These are phyloP conservation scores for Montipora efflorescens DNA, from an alignment of 64 coral and sea anemone species.

Conservation along the genomic window DNA sequence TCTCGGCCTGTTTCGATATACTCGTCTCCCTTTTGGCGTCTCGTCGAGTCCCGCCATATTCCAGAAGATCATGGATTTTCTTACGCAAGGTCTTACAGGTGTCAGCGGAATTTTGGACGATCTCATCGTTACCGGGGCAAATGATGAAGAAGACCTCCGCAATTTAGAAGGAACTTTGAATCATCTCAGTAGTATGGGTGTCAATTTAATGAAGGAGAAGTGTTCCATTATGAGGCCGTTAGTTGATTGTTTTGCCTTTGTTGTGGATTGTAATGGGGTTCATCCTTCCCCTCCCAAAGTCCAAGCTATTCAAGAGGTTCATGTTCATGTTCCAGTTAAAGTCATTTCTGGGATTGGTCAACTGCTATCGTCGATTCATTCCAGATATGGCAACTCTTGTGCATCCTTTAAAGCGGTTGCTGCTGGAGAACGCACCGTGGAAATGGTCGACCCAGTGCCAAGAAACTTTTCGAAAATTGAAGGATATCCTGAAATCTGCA, in stretches of 20 bases:
- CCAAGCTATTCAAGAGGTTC: constrained; percentile 36
- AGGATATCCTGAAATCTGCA: constrained; percentile 36
- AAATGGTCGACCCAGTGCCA: constrained; percentile 52
- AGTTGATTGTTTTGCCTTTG: neutral
- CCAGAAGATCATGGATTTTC: constrained; percentile 47
- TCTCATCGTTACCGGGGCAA: neutral
- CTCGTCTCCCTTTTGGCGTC: constrained; percentile 1
- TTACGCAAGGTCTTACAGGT: constrained; percentile 30
- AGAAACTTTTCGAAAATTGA: constrained; percentile 18
- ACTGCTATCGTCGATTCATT: constrained; percentile 48
- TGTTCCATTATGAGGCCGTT: no score
- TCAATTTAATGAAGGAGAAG: no score
- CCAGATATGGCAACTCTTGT: constrained; percentile 21
- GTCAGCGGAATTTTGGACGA: constrained; percentile 33
- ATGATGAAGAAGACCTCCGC: neutral
- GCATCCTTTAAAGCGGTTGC: constrained; percentile 8
- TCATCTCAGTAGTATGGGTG: no score
- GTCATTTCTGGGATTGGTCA: constrained; percentile 36
- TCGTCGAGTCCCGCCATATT: constrained; percentile 18
- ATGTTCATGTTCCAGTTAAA: constrained; percentile 24
- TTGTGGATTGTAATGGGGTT: neutral
- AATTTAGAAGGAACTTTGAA: no score
- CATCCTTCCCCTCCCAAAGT: constrained; percentile 46
- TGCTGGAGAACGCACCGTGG: constrained; percentile 7
- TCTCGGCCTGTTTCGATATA: neutral